These are phyloP conservation scores for Micromussa lordhowensis DNA, from an alignment of 92 coral and sea anemone species.

Conservation along the genomic window DNA sequence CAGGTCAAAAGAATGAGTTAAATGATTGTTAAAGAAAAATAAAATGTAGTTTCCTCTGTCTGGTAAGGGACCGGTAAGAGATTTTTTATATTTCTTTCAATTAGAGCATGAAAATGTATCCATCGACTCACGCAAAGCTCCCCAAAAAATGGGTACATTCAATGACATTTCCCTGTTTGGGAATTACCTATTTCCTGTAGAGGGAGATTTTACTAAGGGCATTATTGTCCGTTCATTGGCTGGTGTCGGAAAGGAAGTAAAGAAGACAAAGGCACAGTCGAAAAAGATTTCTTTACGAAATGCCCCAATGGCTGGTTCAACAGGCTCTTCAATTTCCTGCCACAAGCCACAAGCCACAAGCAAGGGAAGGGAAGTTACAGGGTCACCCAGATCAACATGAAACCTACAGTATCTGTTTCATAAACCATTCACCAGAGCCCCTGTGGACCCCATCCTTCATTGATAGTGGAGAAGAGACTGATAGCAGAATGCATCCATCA, in stretches of 20 bases:
- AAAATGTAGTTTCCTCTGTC: no score
- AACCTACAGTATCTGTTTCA: background rate
- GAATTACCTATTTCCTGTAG: conserved; percentile 26
- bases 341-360: background rate
- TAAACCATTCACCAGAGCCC: conserved; percentile 3
- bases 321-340: conserved; percentile 10
- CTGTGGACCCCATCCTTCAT: background rate
- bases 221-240: conserved; percentile 37
- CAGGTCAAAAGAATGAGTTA: no score
- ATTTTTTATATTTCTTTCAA: background rate
- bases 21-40: no score
- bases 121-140: conserved; percentile 13
- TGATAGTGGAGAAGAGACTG: background rate
- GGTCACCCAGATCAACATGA: background rate
- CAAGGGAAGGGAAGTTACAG: background rate
- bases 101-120: conserved; percentile 26
- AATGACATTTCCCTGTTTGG: conserved; percentile 56
- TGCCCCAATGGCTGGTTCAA: conserved; percentile 33
- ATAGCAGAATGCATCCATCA: background rate
- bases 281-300: conserved; percentile 5
- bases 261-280: conserved; percentile 46
- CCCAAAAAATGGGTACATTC: conserved; percentile 47
- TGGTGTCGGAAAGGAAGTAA: conserved; percentile 35
- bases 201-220: conserved; percentile 42
- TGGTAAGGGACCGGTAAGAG: no score